Evolutionary conservation across 2,888 invertebrate species (phyloP).

Genomic region (Oxycera nigricornis): DNA sequence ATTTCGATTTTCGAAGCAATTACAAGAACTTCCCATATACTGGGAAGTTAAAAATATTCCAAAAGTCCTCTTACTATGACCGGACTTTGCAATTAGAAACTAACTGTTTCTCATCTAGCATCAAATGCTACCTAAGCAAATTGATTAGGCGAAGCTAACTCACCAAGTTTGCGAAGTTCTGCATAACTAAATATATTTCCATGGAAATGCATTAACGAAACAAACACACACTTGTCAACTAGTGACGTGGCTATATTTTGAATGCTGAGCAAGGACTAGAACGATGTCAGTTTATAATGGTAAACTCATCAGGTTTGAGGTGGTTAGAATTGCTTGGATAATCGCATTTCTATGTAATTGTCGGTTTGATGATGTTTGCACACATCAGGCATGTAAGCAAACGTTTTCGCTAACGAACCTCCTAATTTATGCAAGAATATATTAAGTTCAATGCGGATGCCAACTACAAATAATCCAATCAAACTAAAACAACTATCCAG

Average conservation of each 20-base stretch:
- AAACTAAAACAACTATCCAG: background rate
- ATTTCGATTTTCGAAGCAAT: too few relatives aligned
- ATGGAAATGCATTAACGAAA: conserved; percentile 25
- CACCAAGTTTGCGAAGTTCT: conserved; percentile 28
- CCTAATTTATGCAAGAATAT: conserved; percentile 12
- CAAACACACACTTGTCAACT: background rate
- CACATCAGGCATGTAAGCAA: background rate
- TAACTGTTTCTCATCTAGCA: too few relatives aligned
- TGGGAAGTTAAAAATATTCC: too few relatives aligned
- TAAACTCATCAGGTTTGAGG: conserved; percentile 20
- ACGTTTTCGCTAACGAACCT: background rate
- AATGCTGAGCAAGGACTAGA: background rate
- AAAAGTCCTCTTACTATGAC: too few relatives aligned
- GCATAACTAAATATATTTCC: conserved; percentile 37
- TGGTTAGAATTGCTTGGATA: conserved; percentile 28
- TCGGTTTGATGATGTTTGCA: conserved; percentile 24
- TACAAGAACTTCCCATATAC: too few relatives aligned
- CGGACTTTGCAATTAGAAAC: too few relatives aligned
- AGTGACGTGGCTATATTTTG: background rate
- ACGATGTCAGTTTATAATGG: conserved; percentile 3
- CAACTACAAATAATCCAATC: conserved; percentile 6
- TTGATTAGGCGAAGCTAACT: conserved; percentile 27
- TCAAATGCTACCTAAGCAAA: conserved; percentile 26
- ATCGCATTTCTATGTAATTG: conserved; percentile 32
- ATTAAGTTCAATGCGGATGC: background rate